These are phyloP conservation scores for Leucophenga montana DNA, from an alignment of 2,888 invertebrate species.

Conservation along the genomic window DNA sequence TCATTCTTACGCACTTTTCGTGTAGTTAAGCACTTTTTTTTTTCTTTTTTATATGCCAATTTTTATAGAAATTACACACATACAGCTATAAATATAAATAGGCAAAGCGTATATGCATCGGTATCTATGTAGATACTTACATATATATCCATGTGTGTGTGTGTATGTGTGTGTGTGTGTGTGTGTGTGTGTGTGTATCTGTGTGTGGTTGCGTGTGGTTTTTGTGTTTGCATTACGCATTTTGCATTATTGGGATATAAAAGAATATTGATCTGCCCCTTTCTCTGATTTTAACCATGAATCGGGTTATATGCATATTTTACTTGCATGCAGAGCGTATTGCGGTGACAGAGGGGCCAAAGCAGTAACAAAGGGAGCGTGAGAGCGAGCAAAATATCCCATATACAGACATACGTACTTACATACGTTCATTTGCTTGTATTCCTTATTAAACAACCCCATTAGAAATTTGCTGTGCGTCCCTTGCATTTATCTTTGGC, in stretches of 20 bases:
- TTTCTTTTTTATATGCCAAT: constrained; percentile 14
- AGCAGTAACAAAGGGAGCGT: neutral
- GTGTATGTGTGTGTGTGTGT: too few species aligned
- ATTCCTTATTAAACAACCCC: constrained; percentile 61
- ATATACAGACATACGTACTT: neutral
- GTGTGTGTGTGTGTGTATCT: too few species aligned
- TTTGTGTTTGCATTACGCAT: constrained; percentile 1
- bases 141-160: too few species aligned
- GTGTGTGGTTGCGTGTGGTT: too few species aligned
- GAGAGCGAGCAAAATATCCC: neutral
- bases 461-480: constrained; percentile 41
- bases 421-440: neutral
- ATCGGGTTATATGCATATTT: neutral
- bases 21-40: neutral
- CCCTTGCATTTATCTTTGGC: constrained; percentile 50
- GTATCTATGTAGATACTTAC: too few species aligned
- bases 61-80: constrained; percentile 1
- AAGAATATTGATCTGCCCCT: constrained; percentile 26
- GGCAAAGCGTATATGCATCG: too few species aligned
- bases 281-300: neutral
- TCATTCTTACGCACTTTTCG: constrained; percentile 24
- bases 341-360: too few species aligned
- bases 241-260: constrained; percentile 8
- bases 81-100: too few species aligned
- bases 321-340: too few species aligned